phyloP scores from a whole-genome alignment of 2,888 invertebrate species.

The Brachypterus glaber region DNA sequence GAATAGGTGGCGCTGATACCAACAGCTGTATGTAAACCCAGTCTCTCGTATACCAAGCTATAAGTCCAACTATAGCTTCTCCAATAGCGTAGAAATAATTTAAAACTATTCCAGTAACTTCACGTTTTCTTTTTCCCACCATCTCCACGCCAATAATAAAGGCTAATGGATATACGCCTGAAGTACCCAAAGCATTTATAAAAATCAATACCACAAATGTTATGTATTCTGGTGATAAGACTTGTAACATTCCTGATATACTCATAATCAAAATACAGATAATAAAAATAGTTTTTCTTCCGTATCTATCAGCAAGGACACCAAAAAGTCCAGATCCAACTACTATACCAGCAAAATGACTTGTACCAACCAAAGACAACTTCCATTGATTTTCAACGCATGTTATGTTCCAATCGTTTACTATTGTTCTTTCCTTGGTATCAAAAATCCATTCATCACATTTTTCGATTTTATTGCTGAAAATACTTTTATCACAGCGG shows the following conservation, averaged over 20 bases:
- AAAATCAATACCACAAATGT: conserved; percentile 47
- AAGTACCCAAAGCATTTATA: conserved; percentile 51
- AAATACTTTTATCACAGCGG: conserved; percentile 26
- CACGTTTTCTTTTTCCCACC: conserved; percentile 52
- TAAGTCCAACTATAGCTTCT: conserved; percentile 50
- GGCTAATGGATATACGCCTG: conserved; percentile 51
- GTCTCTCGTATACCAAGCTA: conserved; percentile 49
- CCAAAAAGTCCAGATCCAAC: conserved; percentile 51
- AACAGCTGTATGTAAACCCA: conserved; percentile 51
- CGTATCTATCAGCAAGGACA: conserved; percentile 53
- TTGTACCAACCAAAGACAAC: conserved; percentile 50
- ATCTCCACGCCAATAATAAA: conserved; percentile 56
- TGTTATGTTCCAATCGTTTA: conserved; percentile 52
- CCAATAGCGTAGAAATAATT: conserved; percentile 58
- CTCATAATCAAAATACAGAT: conserved; percentile 49
- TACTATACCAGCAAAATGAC: conserved; percentile 55
- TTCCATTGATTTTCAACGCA: conserved; percentile 54
- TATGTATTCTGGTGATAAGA: conserved; percentile 44
- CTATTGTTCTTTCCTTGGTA: conserved; percentile 44
- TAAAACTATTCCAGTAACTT: conserved; percentile 52
- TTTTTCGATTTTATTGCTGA: conserved; percentile 33
- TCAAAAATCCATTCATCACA: conserved; percentile 49
- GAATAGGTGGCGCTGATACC: conserved; percentile 50
- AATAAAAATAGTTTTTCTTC: conserved; percentile 50
- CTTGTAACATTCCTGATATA: conserved; percentile 47